A percentile compares a stretch with the other conserved stretches of the same genome.
Conservation (phyloP, 92 coral and sea anemone genomes). For the Paramuricea clavata region DNA sequence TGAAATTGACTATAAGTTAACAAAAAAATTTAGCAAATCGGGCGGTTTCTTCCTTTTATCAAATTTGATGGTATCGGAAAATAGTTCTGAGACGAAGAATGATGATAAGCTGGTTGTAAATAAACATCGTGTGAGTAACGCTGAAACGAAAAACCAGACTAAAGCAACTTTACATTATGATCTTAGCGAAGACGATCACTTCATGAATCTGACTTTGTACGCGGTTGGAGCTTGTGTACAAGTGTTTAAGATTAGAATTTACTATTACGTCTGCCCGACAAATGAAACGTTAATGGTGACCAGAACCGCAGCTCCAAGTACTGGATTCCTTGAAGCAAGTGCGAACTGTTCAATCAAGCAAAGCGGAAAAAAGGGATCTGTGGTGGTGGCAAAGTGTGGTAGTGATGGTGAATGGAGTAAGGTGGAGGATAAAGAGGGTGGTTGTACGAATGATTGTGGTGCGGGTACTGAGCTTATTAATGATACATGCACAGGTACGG, state of each 20-base stretch:
- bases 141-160: neutral
- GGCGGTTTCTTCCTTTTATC: neutral
- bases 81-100: too few species aligned
- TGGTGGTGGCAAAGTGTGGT: conserved; percentile 21
- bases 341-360: neutral
- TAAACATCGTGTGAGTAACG: neutral
- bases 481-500: conserved; percentile 17
- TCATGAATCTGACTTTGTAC: neutral
- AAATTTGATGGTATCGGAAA: neutral
- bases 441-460: conserved; percentile 12
- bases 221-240: neutral
- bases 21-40: neutral
- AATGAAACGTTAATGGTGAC: neutral
- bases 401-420: conserved; percentile 13
- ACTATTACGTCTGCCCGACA: conserved; percentile 8
- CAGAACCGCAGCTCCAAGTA: conserved; percentile 14
- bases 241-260: neutral
- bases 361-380: neutral
- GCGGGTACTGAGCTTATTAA: conserved; percentile 3
- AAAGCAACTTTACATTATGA: conserved; percentile 15
- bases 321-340: neutral
- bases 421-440: conserved; percentile 17
- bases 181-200: neutral
- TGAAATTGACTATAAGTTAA: conserved; percentile 1
- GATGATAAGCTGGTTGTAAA: neutral